A percentile compares a stretch with the other conserved stretches of the same genome.
phyloP scores from a whole-genome alignment of 2,113 vertebrate species.

The Apteryx mantelli region DNA sequence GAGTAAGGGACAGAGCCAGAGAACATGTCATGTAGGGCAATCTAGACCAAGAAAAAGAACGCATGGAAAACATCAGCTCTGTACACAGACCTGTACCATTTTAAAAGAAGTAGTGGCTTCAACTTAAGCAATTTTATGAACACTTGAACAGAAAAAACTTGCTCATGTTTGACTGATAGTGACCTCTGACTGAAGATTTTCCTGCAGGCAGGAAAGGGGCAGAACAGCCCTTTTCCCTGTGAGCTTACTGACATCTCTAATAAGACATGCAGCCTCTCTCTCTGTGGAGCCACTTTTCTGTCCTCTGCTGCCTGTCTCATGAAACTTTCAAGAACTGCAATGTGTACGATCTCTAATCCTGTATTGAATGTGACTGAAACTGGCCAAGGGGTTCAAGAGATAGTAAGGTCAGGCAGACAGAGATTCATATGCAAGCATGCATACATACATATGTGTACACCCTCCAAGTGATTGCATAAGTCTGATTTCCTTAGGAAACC shows the following conservation, averaged over 20 bases:
- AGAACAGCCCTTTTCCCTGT: neutral
- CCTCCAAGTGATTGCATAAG: neutral
- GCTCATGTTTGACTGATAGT: neutral
- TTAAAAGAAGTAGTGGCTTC: neutral
- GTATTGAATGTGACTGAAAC: neutral
- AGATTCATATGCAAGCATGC: accelerated
- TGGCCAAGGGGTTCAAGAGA: neutral
- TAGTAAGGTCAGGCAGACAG: neutral
- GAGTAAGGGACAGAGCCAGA: neutral
- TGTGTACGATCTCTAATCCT: neutral
- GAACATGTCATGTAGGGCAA: neutral
- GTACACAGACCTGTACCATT: neutral
- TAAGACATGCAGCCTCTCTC: neutral
- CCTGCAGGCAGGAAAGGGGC: constrained; percentile 8
- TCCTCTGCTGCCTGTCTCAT: neutral
- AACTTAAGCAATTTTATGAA: neutral
- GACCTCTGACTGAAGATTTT: constrained; percentile 46
- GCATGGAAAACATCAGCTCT: neutral
- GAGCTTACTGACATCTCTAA: constrained; percentile 38
- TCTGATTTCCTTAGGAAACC: constrained; percentile 52
- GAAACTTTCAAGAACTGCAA: constrained; percentile 28
- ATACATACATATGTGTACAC: accelerated
- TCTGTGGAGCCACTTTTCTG: constrained; percentile 1
- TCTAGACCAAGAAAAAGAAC: neutral
- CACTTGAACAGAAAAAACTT: neutral